Conservation (phyloP, 2,797 vertebrate species). For the Macropus fuliginosus region DNA sequence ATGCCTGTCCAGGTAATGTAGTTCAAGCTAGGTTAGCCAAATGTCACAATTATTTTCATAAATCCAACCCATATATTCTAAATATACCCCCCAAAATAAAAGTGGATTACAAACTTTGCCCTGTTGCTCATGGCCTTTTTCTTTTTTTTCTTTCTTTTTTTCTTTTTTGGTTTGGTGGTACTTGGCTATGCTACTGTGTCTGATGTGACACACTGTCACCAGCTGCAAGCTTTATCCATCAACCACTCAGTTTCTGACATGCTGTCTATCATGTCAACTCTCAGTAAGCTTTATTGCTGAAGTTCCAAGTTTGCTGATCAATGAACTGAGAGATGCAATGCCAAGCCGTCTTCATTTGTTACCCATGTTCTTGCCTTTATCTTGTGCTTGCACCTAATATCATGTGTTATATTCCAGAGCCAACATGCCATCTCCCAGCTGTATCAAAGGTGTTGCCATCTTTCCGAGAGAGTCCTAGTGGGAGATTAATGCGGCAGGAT, state of each 20-base stretch:
- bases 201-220: constrained; percentile 66
- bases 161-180: constrained; percentile 70
- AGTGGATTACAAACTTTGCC: constrained; percentile 60
- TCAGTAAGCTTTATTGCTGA: constrained; percentile 57
- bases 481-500: constrained; percentile 92
- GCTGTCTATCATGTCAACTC: constrained; percentile 55
- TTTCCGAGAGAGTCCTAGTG: constrained; percentile 92
- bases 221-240: constrained; percentile 76
- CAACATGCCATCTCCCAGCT: constrained; percentile 88
- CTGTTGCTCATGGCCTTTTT: constrained; percentile 69
- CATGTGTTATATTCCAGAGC: constrained; percentile 89
- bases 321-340: constrained; percentile 39
- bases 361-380: not conserved
- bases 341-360: constrained; percentile 37
- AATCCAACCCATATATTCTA: constrained; percentile 51
- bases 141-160: not conserved
- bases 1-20: constrained; percentile 74
- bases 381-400: not conserved
- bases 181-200: constrained; percentile 73
- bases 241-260: constrained; percentile 65
- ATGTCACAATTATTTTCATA: constrained; percentile 60
- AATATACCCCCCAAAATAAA: constrained; percentile 57
- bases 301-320: constrained; percentile 58
- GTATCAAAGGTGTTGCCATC: constrained; percentile 89
- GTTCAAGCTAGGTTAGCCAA: constrained; percentile 70